Conservation (phyloP, 2,888 invertebrate species). For the Cheilosia soror region DNA sequence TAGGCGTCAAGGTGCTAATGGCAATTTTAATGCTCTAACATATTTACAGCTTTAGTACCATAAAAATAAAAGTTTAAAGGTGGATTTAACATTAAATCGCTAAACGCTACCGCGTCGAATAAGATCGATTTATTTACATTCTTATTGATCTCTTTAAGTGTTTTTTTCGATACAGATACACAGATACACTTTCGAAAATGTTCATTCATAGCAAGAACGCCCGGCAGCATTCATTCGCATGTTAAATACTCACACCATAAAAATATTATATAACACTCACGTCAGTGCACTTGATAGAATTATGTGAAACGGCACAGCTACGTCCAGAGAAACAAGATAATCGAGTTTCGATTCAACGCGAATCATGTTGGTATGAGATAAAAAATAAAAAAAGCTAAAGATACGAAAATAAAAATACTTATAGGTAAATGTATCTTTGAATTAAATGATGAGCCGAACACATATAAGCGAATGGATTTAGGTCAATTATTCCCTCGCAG, state of each 20-base stretch:
- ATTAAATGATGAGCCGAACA: constrained; percentile 10
- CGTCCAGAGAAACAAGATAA: constrained; percentile 34
- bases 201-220: constrained; percentile 30
- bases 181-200: constrained; percentile 37
- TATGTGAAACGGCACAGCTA: constrained; percentile 24
- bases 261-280: constrained; percentile 19
- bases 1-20: constrained; percentile 17
- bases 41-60: background rate
- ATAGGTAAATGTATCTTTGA: constrained; percentile 2
- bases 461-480: constrained; percentile 24
- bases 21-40: constrained; percentile 20
- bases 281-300: constrained; percentile 29
- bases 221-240: too few species aligned
- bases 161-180: constrained; percentile 7
- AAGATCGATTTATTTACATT: constrained; percentile 28
- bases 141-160: background rate
- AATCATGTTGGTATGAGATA: constrained; percentile 11
- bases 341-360: constrained; percentile 43
- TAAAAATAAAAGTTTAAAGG: constrained; percentile 10
- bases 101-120: constrained; percentile 5
- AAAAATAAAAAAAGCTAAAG: background rate
- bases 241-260: background rate
- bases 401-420: background rate
- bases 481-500: constrained; percentile 25
- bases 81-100: background rate